Base-by-base conservation (phyloP, 2,888 invertebrate genomes). In the Syrphus vitripennis region DNA sequence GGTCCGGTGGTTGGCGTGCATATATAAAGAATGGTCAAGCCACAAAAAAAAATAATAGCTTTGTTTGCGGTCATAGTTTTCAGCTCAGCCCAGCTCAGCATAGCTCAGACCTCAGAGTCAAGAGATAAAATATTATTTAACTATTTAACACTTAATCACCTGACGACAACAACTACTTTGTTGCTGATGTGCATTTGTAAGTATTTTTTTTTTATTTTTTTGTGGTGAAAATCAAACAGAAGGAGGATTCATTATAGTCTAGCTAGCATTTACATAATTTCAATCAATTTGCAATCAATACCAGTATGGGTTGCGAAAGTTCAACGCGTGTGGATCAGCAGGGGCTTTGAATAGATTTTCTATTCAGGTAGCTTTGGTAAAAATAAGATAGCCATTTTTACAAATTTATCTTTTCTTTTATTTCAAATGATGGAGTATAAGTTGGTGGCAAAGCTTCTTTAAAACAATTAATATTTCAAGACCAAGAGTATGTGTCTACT, bases 101-200 rank as follows among this genome's bases (percentile, higher is more conserved):
- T 9, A 72, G 42, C 9, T 9, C 9, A 45, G 34, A 45, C 45
- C 3, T 31, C 19, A 4, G 12, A 21, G 3, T 31, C 12, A 14
- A 31, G 24, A 75, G 50, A 50, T 71, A 65, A 76, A 55, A 72
- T 61, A 80, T 72, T 71, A 80, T 84, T 76, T 76, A 72, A 61
- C 76, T 34, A 77, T 80, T 81, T 53, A n/a, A n/a, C 76, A 81
- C 69, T 80, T 69, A 77, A 77, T 84, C 81, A 81, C 71, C 48
- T 50, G 55, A 79, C 37, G 70, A 63, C 75, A 40, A 57, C 70
- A 57, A 69, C 69, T n/a, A n/a, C 5, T 42, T 31, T 31, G 31
- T 16, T 45, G 50, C 31, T 26, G 6, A 26, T 67, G 19, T 40
- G 26, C 21, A 34, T 69, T 10, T 37, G 10, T 31, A 77, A 42